These are phyloP conservation scores for Panthera uncia DNA, from an alignment of 2,113 vertebrate genomes.

Conservation along the genomic window DNA sequence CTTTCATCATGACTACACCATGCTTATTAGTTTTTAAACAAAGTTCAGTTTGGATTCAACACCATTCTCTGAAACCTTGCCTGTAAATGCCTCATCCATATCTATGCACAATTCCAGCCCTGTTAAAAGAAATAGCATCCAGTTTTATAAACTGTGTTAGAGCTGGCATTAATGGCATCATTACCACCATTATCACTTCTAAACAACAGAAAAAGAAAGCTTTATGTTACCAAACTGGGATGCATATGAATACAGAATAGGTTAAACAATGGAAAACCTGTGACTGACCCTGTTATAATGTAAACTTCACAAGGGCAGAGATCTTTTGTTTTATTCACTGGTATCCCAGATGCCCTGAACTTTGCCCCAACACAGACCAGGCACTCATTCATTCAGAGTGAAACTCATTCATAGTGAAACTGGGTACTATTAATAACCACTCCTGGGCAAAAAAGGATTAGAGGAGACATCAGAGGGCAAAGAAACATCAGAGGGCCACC, in stretches of 20 bases:
- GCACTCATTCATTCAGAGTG: background rate
- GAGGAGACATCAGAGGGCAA: background rate
- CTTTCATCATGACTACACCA: background rate
- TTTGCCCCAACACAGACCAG: background rate
- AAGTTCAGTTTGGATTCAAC: conserved; percentile 24
- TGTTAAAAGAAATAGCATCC: background rate
- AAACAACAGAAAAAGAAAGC: background rate
- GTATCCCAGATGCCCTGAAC: background rate
- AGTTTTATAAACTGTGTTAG: background rate
- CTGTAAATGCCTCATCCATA: background rate
- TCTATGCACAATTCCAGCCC: background rate
- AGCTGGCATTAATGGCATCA: background rate
- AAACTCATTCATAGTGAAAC: background rate
- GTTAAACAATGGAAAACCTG: background rate
- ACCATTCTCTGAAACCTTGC: background rate
- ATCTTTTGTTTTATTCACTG: background rate
- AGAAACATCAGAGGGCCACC: background rate
- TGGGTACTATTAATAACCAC: background rate
- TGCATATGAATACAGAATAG: background rate
- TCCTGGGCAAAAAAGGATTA: background rate
- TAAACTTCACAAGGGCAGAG: background rate
- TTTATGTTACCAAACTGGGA: background rate
- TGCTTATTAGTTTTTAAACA: background rate
- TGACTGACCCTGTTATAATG: background rate
- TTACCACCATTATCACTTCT: background rate